These are phyloP conservation scores for Pocillopora damicornis DNA, from an alignment of 64 coral and sea anemone genomes.

Conservation along the genomic window DNA sequence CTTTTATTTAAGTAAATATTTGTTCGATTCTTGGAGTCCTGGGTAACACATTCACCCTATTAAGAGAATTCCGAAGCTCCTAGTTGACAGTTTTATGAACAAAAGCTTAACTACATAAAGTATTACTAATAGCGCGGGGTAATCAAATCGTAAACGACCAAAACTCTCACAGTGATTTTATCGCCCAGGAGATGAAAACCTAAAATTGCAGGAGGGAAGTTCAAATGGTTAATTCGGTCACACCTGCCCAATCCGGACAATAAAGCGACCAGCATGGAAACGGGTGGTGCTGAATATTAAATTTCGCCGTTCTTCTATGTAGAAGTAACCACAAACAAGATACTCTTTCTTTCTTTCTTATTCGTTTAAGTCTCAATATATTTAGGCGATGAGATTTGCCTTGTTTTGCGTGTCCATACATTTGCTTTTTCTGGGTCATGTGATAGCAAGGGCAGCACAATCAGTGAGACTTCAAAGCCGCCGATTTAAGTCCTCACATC, in stretches of 20 bases:
- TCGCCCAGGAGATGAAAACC: background rate
- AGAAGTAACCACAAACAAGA: background rate
- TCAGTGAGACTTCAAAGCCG: background rate
- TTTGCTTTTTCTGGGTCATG: background rate
- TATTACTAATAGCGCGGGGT: too few species aligned
- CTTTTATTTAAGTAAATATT: background rate
- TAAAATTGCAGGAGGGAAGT: background rate
- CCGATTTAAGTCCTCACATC: background rate
- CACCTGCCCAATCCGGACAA: conserved; percentile 2
- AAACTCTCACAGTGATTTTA: too few species aligned
- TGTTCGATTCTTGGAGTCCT: too few species aligned
- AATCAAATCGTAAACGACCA: too few species aligned
- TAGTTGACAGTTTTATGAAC: too few species aligned
- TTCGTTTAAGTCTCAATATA: background rate
- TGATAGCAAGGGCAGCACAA: background rate
- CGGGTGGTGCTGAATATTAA: conserved; percentile 23
- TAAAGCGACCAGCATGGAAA: conserved; percentile 6
- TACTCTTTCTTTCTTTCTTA: too few species aligned
- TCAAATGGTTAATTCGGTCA: background rate
- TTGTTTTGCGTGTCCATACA: background rate
- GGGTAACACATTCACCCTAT: too few species aligned
- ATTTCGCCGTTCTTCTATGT: background rate
- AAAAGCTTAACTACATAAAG: too few species aligned
- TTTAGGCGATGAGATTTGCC: background rate
- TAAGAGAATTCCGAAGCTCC: too few species aligned